Evolutionary conservation across 2,797 vertebrate species (phyloP), one percentile per base, ranked within the genome.

Genomic region (Rhynchotus rufescens): DNA sequence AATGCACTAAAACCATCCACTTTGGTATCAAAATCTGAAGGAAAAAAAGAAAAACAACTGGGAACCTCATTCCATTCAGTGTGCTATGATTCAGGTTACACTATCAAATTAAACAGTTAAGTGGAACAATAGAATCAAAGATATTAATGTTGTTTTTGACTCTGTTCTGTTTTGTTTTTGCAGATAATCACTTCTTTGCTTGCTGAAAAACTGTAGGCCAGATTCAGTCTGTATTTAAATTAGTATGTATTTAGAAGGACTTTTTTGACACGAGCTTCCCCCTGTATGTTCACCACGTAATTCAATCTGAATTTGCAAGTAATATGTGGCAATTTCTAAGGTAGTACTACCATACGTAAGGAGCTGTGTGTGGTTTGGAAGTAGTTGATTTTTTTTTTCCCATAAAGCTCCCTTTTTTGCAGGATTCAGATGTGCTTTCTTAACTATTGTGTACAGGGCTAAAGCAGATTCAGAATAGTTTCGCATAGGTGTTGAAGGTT

Each of bases 51-150:
- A 34, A 66, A 54, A 14, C 12, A 86, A 71, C 62, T 68, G 34
- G 32, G 73, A 57, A 82, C 69, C 81, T 91, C 14, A 73, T 91
- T 90, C 25, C 85, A 45, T 30, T 83, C 57, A 54, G 12, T 65
- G 9, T 47, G 32, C 80, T 92, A 82, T 56, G 82, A 45, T 88
- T 88, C 75, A 84, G 61, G 9, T 56, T 56, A 78, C 17, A 84
- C 65, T 60, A 56, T 80, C 80, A 90, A 86, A 94, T 72, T 71
- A 91, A 94, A 86, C 47, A 49, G n/a, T 96, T 96, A 94, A 88
- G 69, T 60, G 51, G 59, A 96, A 84, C 36, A 95, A 67, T n/a
- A 86, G 79, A 77, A 91, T 89, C 49, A 82, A 88, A 90, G 56
- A 79, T 26, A 78, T 16, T 52, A 28, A 56, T 40, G 8, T 60